phyloP scores from a whole-genome alignment of 2,797 vertebrate genomes.

The Crotalus adamanteus region DNA sequence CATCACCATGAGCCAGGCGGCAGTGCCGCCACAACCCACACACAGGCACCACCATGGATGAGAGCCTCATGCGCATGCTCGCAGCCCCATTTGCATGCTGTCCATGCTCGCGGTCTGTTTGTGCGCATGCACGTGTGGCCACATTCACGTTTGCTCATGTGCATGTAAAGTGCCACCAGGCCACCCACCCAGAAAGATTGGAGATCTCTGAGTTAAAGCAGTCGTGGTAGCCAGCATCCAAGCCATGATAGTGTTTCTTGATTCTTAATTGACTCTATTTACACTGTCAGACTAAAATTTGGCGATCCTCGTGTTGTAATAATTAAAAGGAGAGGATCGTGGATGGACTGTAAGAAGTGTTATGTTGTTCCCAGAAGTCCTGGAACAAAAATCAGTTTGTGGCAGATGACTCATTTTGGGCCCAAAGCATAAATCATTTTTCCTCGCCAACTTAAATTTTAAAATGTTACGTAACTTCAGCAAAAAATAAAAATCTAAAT shows the following conservation, averaged over 20 bases:
- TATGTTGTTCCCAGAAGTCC: not conserved
- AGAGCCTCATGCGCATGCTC: no score
- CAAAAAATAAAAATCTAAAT: not conserved
- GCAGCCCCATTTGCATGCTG: no score
- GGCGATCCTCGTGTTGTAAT: not conserved
- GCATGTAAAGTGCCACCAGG: no score
- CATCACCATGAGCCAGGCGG: no score
- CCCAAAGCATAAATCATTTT: not conserved
- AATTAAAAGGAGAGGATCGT: not conserved
- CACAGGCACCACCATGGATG: no score
- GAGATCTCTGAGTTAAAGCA: no score
- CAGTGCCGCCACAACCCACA: no score
- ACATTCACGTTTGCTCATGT: accelerated
- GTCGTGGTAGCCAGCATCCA: not conserved
- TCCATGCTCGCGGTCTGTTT: no score
- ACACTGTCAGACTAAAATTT: not conserved
- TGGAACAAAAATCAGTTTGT: not conserved
- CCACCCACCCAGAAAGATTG: no score
- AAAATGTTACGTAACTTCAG: not conserved
- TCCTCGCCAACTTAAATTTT: not conserved
- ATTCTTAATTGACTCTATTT: not conserved
- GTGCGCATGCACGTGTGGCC: no score
- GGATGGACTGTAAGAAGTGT: not conserved
- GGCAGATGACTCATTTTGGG: not conserved
- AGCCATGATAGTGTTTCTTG: not conserved